Evolutionary conservation across 2,113 vertebrate species (phyloP), one percentile per base, ranked within the genome.

Genomic region (Colaptes auratus): DNA sequence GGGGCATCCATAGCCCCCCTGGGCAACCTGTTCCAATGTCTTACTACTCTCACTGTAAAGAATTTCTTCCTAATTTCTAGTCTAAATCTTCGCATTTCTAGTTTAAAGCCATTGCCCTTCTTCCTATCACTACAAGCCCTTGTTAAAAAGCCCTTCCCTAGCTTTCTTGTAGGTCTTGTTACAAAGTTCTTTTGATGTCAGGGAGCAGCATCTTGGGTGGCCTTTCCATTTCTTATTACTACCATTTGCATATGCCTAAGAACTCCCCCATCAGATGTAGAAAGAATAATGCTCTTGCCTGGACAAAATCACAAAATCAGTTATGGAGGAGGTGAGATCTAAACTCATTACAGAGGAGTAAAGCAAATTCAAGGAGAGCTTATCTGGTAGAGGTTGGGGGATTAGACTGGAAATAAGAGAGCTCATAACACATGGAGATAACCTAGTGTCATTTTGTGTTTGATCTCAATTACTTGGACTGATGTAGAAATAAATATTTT

Each of bases 361-460:
- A 63, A 73, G 12, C 16, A 31, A 33, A 71, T 74, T 70, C 52
- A n/a, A 28, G 65, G 80, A 39, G 59, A 23, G 18, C 33, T 83
- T 15, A 1, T 58, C 53, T 48, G 66, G 48, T 35, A 73, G 61
- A 44, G 67, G 8, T 2, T 28, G 42, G 65, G 65, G 53, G 48
- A 35, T 81, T 50, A 5, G 44, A 1, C 72, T 52, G 25, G 15
- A 36, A 67, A 31, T 33, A 7, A 30, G 33, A 42, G 24, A 28
- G 52, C 53, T 90, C 48, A 2, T 35, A 42, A 71, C 59, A n/a
- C 52, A 1, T 5, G 7, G 19, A 36, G 33, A 50, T 36, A 58
- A 72, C 65, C 44, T 1, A 0, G 6, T 44, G 73, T 24, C 36
- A 0, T 30, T 88, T 35, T 1, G 12, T 4, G 4, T 90, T 82